Percentiles rank a stretch among this genome's conserved stretches.
phyloP scores from a whole-genome alignment of 2,113 vertebrate species.

The Myotis davidii region DNA sequence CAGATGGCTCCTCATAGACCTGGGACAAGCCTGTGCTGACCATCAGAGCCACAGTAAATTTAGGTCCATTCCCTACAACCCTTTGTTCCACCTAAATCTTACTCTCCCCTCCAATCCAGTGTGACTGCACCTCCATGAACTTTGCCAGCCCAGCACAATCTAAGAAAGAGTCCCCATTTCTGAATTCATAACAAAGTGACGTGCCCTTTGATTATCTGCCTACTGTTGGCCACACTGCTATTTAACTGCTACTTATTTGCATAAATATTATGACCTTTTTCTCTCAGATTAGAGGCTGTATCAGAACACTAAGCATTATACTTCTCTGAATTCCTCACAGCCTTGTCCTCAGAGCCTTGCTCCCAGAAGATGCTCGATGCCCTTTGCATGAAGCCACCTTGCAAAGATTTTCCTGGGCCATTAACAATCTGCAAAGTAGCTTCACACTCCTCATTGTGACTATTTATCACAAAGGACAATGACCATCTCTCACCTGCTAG shows the following conservation, averaged over 20 bases:
- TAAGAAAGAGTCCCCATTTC: not conserved
- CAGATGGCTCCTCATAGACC: not conserved
- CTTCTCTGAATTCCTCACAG: not conserved
- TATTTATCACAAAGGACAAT: not conserved
- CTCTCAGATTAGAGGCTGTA: not conserved
- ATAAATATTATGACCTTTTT: not conserved
- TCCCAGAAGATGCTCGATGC: not conserved
- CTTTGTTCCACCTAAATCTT: not conserved
- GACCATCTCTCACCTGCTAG: not conserved
- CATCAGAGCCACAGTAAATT: not conserved
- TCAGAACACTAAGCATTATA: not conserved
- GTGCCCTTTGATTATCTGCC: not conserved
- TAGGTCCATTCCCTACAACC: not conserved
- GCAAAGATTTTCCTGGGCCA: not conserved
- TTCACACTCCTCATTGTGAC: not conserved
- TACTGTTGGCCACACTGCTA: not conserved
- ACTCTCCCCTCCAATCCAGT: too few species aligned
- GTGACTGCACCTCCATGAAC: not conserved
- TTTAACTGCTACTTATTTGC: not conserved
- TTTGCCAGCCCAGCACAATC: not conserved
- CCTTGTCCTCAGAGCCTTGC: not conserved
- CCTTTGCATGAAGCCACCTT: not conserved
- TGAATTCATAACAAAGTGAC: not conserved
- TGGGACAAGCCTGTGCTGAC: not conserved
- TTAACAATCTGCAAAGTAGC: not conserved